phyloP scores from a whole-genome alignment of 2,888 invertebrate genomes.

The Exephanes ischioxanthus region DNA sequence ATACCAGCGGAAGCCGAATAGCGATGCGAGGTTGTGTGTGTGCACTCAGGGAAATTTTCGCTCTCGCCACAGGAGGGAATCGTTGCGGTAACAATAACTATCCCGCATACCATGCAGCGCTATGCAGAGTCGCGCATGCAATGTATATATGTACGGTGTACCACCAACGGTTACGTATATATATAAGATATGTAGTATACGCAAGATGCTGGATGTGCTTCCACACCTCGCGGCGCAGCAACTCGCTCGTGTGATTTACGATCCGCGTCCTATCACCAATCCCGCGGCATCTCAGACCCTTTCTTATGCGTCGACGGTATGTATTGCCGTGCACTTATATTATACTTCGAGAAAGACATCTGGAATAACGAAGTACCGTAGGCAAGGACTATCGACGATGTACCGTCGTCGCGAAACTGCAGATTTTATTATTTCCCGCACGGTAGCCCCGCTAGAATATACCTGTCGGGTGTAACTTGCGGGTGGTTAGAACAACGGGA shows the following conservation, averaged over 20 bases:
- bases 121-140: neutral
- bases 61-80: conserved; percentile 52
- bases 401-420: neutral
- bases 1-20: neutral
- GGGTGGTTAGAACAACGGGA: neutral
- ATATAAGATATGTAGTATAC: conserved; percentile 13
- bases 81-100: conserved; percentile 64
- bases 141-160: neutral
- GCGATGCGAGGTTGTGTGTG: conserved; percentile 9
- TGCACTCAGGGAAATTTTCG: conserved; percentile 57
- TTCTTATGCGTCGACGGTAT: conserved; percentile 28
- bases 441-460: neutral
- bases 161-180: conserved; percentile 1
- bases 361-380: conserved; percentile 45
- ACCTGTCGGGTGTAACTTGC: neutral
- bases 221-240: conserved; percentile 40
- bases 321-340: conserved; percentile 55
- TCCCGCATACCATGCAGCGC: conserved; percentile 46
- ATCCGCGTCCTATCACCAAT: conserved; percentile 71
- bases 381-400: conserved; percentile 34
- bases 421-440: conserved; percentile 14
- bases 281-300: conserved; percentile 22
- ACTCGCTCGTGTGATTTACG: conserved; percentile 72
- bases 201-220: conserved; percentile 31
- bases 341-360: conserved; percentile 52